Conservation (phyloP, 2,113 vertebrate genomes). For the Gopherus evgoodei region DNA sequence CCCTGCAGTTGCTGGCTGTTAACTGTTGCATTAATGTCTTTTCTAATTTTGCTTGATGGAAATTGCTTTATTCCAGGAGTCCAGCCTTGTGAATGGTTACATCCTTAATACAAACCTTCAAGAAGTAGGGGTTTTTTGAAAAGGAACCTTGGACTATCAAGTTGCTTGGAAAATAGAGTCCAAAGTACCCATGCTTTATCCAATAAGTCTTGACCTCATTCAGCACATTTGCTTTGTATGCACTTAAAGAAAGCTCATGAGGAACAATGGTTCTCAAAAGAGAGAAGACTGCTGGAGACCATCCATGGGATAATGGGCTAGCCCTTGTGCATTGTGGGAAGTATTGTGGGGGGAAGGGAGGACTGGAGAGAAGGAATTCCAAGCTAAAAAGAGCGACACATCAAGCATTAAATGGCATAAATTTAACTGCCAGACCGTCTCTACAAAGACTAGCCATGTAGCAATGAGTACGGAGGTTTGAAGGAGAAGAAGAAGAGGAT, state of each 20-base stretch:
- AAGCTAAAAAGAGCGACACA: background rate
- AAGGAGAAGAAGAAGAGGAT: fast-evolving
- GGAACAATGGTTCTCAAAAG: conserved; percentile 9
- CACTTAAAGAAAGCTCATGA: background rate
- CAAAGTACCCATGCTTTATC: background rate
- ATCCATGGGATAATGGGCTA: conserved; percentile 35
- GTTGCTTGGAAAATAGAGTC: background rate
- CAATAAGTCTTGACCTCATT: background rate
- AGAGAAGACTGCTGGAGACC: conserved; percentile 10
- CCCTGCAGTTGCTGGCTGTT: conserved; percentile 55
- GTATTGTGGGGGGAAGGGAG: background rate
- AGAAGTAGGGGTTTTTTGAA: conserved; percentile 16
- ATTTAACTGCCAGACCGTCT: fast-evolving
- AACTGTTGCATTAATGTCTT: conserved; percentile 74
- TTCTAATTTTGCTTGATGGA: conserved; percentile 55
- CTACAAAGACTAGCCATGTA: fast-evolving
- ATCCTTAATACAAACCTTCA: conserved; percentile 8
- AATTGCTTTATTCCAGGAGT: conserved; percentile 57
- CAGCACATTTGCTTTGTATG: conserved; percentile 16
- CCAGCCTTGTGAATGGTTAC: background rate
- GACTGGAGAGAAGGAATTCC: background rate
- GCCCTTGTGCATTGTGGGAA: conserved; percentile 16
- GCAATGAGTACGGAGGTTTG: fast-evolving
- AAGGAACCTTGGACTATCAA: background rate
- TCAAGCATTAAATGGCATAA: fast-evolving